These are phyloP conservation scores for Pristionchus arcanus DNA, from an alignment of 2,888 invertebrate genomes.

Conservation along the genomic window DNA sequence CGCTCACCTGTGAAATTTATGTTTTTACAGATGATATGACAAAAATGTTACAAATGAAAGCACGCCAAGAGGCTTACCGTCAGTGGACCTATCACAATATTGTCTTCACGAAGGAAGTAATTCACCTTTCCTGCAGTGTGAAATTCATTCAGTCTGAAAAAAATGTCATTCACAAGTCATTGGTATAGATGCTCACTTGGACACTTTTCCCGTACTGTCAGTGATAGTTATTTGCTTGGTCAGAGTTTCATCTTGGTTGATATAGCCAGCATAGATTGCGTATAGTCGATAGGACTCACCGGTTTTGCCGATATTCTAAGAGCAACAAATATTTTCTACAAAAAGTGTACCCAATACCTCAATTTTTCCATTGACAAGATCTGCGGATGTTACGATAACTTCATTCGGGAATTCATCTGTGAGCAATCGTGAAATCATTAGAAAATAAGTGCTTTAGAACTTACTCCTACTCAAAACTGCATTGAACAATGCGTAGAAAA, in stretches of 20 bases:
- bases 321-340: not conserved
- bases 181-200: not conserved
- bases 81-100: not conserved
- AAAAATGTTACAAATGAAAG: not conserved
- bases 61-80: not conserved
- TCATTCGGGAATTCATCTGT: not conserved
- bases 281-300: conserved; percentile 3
- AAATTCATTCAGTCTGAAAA: not conserved
- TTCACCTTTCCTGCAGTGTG: not conserved
- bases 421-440: not conserved
- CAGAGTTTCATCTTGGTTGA: not conserved
- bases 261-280: not conserved
- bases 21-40: not conserved
- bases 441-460: not conserved
- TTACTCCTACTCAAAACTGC: not conserved
- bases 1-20: not conserved
- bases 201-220: not conserved
- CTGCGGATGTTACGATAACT: not conserved
- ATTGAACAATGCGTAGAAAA: not conserved
- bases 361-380: not conserved
- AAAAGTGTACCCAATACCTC: not conserved
- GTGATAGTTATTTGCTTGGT: not conserved
- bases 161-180: not conserved
- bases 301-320: not conserved
- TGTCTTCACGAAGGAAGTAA: not conserved